Evolutionary conservation across 1,140 invertebrate genomes (phyloP).

Genomic region (Neotoxoptera formosana): DNA sequence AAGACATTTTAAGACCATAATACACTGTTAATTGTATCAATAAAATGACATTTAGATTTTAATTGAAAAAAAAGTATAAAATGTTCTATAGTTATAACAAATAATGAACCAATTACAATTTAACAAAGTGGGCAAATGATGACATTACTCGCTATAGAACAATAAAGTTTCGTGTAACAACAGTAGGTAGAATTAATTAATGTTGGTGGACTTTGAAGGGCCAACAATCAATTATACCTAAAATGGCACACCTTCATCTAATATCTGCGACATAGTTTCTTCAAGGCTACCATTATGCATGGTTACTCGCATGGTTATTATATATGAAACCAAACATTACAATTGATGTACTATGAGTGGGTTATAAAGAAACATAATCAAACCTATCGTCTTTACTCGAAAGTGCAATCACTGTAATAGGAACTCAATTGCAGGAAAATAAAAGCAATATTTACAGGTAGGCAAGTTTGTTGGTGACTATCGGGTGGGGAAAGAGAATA

Average conservation of each 20-base stretch:
- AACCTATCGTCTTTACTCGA: neutral
- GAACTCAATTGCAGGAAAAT: too few relatives aligned
- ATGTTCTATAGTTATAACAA: neutral
- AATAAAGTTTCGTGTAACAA: neutral
- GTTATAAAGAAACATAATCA: neutral
- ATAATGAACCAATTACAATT: neutral
- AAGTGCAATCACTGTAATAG: neutral
- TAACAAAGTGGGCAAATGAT: neutral
- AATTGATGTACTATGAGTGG: neutral
- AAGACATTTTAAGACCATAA: neutral
- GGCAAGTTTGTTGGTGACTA: too few relatives aligned
- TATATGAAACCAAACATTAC: neutral
- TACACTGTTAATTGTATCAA: neutral
- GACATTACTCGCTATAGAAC: neutral
- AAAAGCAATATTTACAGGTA: too few relatives aligned
- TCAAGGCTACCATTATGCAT: neutral
- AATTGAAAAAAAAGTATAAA: neutral
- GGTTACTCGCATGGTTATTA: too few relatives aligned
- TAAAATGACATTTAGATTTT: neutral
- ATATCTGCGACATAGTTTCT: neutral
- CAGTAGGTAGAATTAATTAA: neutral
- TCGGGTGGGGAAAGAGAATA: too few relatives aligned
- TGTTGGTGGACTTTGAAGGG: conserved; percentile 22
- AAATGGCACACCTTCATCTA: conserved; percentile 28
- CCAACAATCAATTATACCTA: conserved; percentile 25